Evolutionary conservation across 2,888 invertebrate species (phyloP), one percentile per base, ranked within the genome.

Genomic region (Linnaemya tessellans): DNA sequence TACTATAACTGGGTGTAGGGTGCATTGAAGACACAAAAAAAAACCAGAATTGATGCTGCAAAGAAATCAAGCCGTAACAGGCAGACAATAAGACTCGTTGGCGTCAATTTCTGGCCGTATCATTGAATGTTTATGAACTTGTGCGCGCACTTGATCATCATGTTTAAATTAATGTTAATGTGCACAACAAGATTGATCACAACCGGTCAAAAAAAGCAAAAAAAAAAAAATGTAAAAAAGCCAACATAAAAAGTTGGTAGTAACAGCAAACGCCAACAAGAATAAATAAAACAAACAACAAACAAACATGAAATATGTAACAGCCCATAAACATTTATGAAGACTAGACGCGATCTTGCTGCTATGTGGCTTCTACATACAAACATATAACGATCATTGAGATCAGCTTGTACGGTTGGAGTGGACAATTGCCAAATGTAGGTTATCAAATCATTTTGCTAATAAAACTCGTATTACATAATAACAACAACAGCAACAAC

Each of bases 51-150:
- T 62, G 49, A n/a, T 30, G 51, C 30, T 56, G 25, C 46, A 62
- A 51, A 18, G 30, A 80, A 80, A 84, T 80, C 70, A 79, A 84
- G 38, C 41, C 80, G 71, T 35, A 75, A 71, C 30, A 49, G 58
- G 30, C 73, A 81, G 78, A 80, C 78, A 81, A 81, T 78, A 60
- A 62, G 84, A 74, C 84, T 84, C 60, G 80, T 64, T 51, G 71
- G 30, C 30, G 43, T 49, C 49, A 20, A 65, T 49, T 65, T 64
- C 64, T 64, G 54, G 68, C 38, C 74, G 54, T 73, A 62, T 73
- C 81, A 81, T 62, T 80, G 41, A 68, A 68, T 84, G 78, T 84
- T 80, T 84, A 62, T 84, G 81, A 84, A 80, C 81, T 84, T 84
- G 80, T 78, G 73, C 62, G 84, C 78, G 77, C 84, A 81, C 84